phyloP scores from a whole-genome alignment of 2,888 invertebrate genomes.

The Arctia plantaginis region DNA sequence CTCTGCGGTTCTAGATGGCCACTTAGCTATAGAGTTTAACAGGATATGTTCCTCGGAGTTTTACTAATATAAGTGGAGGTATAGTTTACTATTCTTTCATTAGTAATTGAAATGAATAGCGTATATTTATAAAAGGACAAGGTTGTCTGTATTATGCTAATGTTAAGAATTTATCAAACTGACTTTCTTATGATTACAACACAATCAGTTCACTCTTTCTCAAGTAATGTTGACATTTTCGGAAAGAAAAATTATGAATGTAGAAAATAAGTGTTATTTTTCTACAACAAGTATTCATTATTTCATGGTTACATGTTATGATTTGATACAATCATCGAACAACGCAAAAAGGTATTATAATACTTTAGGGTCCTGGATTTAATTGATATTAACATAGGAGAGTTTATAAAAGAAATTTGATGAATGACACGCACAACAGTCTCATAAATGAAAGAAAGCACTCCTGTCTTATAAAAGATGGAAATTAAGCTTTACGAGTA shows the following conservation, averaged over 20 bases:
- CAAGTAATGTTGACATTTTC: neutral
- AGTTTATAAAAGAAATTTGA: too few relatives aligned
- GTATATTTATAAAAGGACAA: too few relatives aligned
- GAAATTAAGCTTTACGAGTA: too few relatives aligned
- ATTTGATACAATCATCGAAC: neutral
- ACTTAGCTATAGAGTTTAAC: constrained; percentile 65
- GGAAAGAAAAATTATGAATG: neutral
- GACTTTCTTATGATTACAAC: neutral
- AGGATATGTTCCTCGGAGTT: constrained; percentile 34
- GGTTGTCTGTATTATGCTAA: neutral
- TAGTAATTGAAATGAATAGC: constrained; percentile 5
- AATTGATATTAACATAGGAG: too few relatives aligned
- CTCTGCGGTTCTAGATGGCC: constrained; percentile 69
- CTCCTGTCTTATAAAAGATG: too few relatives aligned
- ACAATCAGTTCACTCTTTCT: neutral
- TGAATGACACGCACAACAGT: too few relatives aligned
- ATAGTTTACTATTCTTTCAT: constrained; percentile 15
- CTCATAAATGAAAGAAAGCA: too few relatives aligned
- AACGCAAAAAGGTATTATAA: neutral
- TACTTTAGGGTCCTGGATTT: too few relatives aligned
- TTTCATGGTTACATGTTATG: neutral
- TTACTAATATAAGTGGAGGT: constrained; percentile 32
- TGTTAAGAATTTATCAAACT: neutral
- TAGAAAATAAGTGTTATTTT: neutral
- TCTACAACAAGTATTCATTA: neutral